Conservation (phyloP, 2,113 vertebrate species). For the Loxodonta africana region DNA sequence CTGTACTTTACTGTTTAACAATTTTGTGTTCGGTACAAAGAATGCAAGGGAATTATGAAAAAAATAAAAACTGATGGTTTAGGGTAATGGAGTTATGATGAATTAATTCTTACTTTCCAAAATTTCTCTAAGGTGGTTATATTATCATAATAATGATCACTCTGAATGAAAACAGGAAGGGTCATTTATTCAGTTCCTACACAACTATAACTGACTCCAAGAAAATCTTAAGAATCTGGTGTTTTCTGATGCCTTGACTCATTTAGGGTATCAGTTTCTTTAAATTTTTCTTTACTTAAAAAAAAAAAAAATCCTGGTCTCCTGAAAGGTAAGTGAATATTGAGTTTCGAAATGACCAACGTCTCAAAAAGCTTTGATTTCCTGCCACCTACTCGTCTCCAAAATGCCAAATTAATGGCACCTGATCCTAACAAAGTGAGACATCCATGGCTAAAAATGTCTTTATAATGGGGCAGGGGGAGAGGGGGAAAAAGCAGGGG, state of each 20-base stretch:
- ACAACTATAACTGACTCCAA: conserved; percentile 27
- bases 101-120: not conserved
- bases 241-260: conserved; percentile 39
- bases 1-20: conserved; percentile 6
- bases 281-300: conserved; percentile 35
- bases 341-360: conserved; percentile 61
- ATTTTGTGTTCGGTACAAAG: not conserved
- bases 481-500: conserved; percentile 57
- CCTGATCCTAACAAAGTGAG: conserved; percentile 72
- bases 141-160: not conserved
- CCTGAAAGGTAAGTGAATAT: not conserved
- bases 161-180: not conserved
- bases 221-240: not conserved
- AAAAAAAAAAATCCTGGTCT: not conserved
- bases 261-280: not conserved
- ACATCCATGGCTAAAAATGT: conserved; percentile 79
- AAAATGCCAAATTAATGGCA: conserved; percentile 69
- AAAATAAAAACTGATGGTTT: not conserved
- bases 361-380: conserved; percentile 60
- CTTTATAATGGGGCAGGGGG: conserved; percentile 64
- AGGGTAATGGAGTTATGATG: not conserved
- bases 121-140: not conserved
- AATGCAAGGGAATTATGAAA: not conserved
- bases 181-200: not conserved
- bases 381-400: conserved; percentile 60